Conservation (phyloP, 1,140 invertebrate genomes). For the Leptopilina clavipes region DNA sequence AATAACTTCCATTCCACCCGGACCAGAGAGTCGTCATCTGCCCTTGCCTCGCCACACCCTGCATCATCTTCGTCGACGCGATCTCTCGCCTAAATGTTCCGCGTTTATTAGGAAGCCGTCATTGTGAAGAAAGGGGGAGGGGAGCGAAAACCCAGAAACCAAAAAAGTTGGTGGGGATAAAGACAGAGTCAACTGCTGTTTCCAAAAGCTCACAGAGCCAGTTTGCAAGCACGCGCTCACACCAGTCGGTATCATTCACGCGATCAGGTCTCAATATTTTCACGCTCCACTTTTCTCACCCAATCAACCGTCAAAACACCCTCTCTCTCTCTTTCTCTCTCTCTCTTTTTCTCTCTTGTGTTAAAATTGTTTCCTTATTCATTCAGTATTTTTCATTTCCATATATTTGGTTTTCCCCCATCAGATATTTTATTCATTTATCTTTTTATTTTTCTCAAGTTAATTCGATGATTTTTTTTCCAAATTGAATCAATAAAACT, state of each 20-base stretch:
- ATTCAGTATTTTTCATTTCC: neutral
- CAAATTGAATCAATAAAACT: too few species aligned
- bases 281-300: conserved; percentile 12
- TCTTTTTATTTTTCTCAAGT: conserved; percentile 36
- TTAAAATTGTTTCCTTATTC: conserved; percentile 3
- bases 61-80: conserved; percentile 40
- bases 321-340: conserved; percentile 29
- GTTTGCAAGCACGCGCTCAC: conserved; percentile 26
- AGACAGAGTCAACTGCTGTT: conserved; percentile 48
- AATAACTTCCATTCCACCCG: conserved; percentile 68
- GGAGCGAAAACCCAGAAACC: conserved; percentile 48
- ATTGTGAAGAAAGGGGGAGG: conserved; percentile 7
- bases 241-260: conserved; percentile 11
- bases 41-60: conserved; percentile 38
- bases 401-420: too few species aligned
- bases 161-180: conserved; percentile 42
- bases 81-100: conserved; percentile 46
- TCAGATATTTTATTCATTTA: conserved; percentile 12
- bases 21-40: conserved; percentile 41
- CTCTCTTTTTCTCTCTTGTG: conserved; percentile 15
- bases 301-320: conserved; percentile 6
- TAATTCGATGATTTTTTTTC: conserved; percentile 32
- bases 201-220: conserved; percentile 51
- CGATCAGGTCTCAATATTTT: conserved; percentile 8
- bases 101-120: conserved; percentile 1